Base-by-base conservation (phyloP, 2,797 vertebrate species). In the Philypnodon macrostomus region DNA sequence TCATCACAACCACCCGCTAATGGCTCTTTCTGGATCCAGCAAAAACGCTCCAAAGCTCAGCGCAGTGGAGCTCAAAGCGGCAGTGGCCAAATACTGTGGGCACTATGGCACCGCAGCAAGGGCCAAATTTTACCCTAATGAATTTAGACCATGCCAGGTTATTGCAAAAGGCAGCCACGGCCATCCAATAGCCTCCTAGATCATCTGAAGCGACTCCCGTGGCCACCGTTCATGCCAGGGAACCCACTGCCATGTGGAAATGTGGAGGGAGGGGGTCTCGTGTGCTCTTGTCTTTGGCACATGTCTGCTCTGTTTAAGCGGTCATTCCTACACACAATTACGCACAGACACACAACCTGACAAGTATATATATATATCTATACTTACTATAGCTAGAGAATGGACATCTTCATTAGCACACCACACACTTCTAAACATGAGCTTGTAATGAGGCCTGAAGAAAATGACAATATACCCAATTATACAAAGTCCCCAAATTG, bases 111-210 rank as follows among this genome's bases (percentile, higher is more conserved):
- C 77, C 55, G 58, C 58, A 77, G 70, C 67, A 63, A 4, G 53
- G 85, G 87, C 90, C 88, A 90, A 89, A 88, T 83, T 77, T 83
- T 79, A 84, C 70, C 77, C 86, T 87, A 88, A 90, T 90, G 84
- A 89, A 90, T 86, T 87, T 78, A 57, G 80, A 83, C 75, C 78
- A 65, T 87, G 86, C 86, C 83, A 88, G 86, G 74, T 88, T 83
- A 85, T 80, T 77, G 77, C 77, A 70, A 90, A 85, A 81, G 82
- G 82, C 85, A 81, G 69, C 77, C 75, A 39, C 59, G 56, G 77
- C 81, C 61, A 67, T 87, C 86, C 85, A 90, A 82, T 88, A 84
- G 78, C 80, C 75, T 80, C 73, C 83, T 86, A 87, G 85, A 86
- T 85, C 82, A 87, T 88, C 82, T 88, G 78, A 87, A 82, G 75